Base-by-base conservation (phyloP, 2,797 vertebrate species). In the Thaleichthys pacificus region DNA sequence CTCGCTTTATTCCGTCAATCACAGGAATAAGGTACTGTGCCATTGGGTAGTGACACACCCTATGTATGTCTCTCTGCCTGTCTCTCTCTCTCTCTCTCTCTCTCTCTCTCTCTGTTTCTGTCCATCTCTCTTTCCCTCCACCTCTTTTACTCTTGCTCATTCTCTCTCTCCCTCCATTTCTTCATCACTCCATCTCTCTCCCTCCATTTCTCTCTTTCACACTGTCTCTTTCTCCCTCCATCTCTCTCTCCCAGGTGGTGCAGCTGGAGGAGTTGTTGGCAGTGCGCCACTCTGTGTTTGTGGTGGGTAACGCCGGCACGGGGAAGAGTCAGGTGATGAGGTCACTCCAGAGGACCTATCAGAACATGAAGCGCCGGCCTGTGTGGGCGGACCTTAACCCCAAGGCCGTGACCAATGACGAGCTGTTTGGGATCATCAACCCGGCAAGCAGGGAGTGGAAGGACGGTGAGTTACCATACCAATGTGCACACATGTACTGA, bases 401-500 rank as follows among this genome's bases (percentile, higher is more conserved):
- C 22, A 98, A 98, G 87, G 96, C 96, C 0, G 97, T 98, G 83
- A 98, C 97, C 78, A 99, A 97, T 0, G 95, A 99, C 1, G 97
- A 99, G 82, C 95, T 98, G 3, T 99, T 98, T 0, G 97, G 97
- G 69, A 93, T 98, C 89, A 97, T 99, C 81, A 97, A 96, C 85
- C 96, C 97, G 0, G 86, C 96, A 30, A 98, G 96, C 0, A 92
- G 96, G 66, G 96, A 99, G 84, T 99, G 95, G 95, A 96, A 93
- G 65, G 94, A 95, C n/a, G 93, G 94, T 95, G 85, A 89, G 70
- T 72, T 42, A 42, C 38, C 6, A 6, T 11, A 6, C n/a, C n/a
- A 14, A n/a, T 60, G 7, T 42, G 49, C 51, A 58, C 12, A 26
- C 60, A 28, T 17, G 15, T 17, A 51, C 49, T 17, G 11, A 51